Base-by-base conservation (phyloP, 2,113 vertebrate species). In the Colinus virginianus region DNA sequence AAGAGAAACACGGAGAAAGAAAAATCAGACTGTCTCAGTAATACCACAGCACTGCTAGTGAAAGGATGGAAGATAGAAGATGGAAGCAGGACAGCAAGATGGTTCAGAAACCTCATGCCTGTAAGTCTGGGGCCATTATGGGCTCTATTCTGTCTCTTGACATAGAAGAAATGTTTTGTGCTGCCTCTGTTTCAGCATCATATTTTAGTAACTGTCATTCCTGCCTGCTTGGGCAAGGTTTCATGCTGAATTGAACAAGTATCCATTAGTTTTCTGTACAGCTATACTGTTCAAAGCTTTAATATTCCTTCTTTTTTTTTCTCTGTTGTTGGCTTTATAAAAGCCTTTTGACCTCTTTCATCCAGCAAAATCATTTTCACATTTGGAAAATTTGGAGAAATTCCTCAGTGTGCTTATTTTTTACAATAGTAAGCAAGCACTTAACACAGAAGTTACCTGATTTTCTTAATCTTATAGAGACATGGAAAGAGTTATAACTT, bases 381-480 rank as follows among this genome's bases (percentile, higher is more conserved):
- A 30, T 55, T 43, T 80, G 6, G 51, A 93, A 88, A 59, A 68
- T n/a, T 21, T 84, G 7, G 26, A 88, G 9, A 75, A 84, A 70
- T 75, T n/a, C 13, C 11, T 68, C 4, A 6, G 11, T 28, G 13
- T 48, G 42, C 13, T 66, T 69, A 70, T 76, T 34, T 20, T 61
- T 68, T 61, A 66, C 26, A 78, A 28, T 53, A 13, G 32, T 56
- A 22, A 25, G 38, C 48, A 77, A 74, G 7, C 5, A 20, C 12
- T 12, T 61, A 48, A 45, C 16, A 5, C 2, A 36, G 72, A 75
- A 76, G 18, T 63, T 84, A 77, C 5, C 36, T 72, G 53, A 56
- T 6, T 76, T 71, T 58, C n/a, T 46, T 81, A 42, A 72, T 21
- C 14, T 58, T 43, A 26, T 45, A 67, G 34, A 61, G 10, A 51